Percentiles rank a stretch among this genome's conserved stretches.
Conservation (phyloP, 1,140 invertebrate genomes). For the Solenopsis fugax region DNA sequence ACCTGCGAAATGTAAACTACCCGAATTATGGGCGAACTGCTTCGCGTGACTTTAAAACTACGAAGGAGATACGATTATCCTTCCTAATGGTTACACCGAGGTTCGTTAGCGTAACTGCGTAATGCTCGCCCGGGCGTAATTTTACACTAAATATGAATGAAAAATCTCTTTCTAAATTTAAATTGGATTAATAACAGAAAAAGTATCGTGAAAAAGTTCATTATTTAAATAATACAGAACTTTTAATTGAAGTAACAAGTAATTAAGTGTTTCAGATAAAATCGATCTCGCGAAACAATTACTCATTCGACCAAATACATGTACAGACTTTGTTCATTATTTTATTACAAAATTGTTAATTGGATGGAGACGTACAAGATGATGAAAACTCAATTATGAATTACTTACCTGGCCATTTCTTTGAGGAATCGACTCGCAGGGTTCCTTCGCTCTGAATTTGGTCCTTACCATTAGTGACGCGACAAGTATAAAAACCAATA, state of each 20-base stretch:
- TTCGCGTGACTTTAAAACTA: conserved; percentile 61
- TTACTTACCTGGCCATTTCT: conserved; percentile 76
- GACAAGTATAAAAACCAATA: conserved; percentile 91
- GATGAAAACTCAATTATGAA: conserved; percentile 33
- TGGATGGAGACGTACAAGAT: background rate
- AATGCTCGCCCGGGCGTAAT: conserved; percentile 17
- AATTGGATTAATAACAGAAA: conserved; percentile 13
- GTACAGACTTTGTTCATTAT: background rate
- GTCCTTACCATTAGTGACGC: conserved; percentile 88
- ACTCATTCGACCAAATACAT: background rate
- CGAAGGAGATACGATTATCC: conserved; percentile 59
- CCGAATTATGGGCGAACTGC: conserved; percentile 45
- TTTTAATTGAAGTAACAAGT: background rate
- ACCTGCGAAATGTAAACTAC: conserved; percentile 52
- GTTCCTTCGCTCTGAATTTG: conserved; percentile 88
- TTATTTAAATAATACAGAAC: background rate
- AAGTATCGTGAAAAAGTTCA: background rate
- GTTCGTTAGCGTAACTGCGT: conserved; percentile 41
- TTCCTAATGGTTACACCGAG: conserved; percentile 49
- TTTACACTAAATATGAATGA: conserved; percentile 24
- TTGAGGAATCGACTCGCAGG: conserved; percentile 87
- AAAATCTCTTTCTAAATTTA: conserved; percentile 17
- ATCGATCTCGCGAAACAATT: background rate
- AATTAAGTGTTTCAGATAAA: background rate
- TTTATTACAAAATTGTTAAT: conserved; percentile 17